Evolutionary conservation across 2,113 vertebrate genomes (phyloP).

Genomic region (Ranitomeya variabilis): DNA sequence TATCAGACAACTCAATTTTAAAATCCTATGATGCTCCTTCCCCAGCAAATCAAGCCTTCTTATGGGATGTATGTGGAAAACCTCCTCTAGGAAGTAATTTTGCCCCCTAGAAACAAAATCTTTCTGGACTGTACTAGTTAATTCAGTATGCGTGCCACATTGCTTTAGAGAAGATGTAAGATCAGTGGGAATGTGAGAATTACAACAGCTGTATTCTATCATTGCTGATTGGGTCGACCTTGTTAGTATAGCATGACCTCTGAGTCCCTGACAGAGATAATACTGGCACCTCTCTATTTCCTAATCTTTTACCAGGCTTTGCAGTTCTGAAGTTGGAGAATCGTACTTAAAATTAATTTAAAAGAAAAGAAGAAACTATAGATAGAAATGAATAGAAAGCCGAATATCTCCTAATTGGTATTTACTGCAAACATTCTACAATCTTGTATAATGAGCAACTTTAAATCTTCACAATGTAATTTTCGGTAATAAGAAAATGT

Average conservation of each 20-base stretch:
- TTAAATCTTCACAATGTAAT: too few species aligned
- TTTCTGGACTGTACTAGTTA: not conserved
- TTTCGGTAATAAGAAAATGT: too few species aligned
- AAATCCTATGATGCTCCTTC: not conserved
- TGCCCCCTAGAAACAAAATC: not conserved
- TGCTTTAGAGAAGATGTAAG: constrained; percentile 74
- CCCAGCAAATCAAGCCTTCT: not conserved
- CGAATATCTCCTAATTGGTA: not conserved
- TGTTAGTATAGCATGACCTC: constrained; percentile 95
- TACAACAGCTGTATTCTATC: constrained; percentile 89
- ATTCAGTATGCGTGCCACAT: not conserved
- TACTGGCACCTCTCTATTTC: constrained; percentile 91
- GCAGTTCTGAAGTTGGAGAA: constrained; percentile 77
- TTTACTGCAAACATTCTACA: not conserved
- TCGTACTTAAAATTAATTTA: constrained; percentile 80
- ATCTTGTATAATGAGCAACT: not conserved
- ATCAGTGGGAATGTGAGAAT: constrained; percentile 59
- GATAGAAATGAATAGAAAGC: not conserved
- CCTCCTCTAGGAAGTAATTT: not conserved
- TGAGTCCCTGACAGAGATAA: constrained; percentile 91
- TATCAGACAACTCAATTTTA: not conserved
- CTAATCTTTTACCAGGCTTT: constrained; percentile 87
- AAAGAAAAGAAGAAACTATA: constrained; percentile 75
- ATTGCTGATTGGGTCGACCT: constrained; percentile 81
- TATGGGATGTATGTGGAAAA: not conserved